Conservation (phyloP, 2,888 invertebrate species). For the Sarcophaga caerulescens region DNA sequence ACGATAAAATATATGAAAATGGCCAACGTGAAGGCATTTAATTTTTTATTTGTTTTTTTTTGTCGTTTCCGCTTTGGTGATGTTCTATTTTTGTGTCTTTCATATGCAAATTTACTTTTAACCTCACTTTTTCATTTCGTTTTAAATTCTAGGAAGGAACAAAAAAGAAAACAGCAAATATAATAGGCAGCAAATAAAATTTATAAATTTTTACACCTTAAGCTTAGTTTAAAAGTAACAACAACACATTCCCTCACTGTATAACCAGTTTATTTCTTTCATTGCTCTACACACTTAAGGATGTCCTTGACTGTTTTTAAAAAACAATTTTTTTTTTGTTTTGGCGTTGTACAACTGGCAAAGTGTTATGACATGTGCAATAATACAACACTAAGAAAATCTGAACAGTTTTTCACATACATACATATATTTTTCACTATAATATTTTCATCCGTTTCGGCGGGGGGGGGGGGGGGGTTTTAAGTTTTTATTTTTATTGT, state of each 20-base stretch:
- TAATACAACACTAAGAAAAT: background rate
- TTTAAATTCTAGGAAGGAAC: no score
- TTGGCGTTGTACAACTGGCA: background rate
- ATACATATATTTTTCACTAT: conserved; percentile 8
- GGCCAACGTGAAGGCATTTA: background rate
- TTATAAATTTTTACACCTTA: conserved; percentile 2
- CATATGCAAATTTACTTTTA: no score
- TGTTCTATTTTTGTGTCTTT: no score
- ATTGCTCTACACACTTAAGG: conserved; percentile 23
- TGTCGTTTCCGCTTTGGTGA: no score
- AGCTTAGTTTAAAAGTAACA: conserved; percentile 33
- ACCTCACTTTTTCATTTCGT: no score
- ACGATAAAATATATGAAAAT: background rate
- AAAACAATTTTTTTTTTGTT: conserved; percentile 29
- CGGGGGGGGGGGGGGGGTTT: background rate
- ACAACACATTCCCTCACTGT: background rate
- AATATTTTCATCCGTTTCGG: background rate
- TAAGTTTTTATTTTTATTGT: background rate
- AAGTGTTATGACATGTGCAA: background rate
- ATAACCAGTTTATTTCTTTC: conserved; percentile 4
- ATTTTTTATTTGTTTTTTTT: background rate
- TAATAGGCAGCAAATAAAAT: background rate
- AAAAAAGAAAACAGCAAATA: background rate
- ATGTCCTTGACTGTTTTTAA: conserved; percentile 54
- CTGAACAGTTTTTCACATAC: background rate